These are phyloP conservation scores for Varanus salvator DNA, from an alignment of 2,113 vertebrate genomes.

Conservation along the genomic window DNA sequence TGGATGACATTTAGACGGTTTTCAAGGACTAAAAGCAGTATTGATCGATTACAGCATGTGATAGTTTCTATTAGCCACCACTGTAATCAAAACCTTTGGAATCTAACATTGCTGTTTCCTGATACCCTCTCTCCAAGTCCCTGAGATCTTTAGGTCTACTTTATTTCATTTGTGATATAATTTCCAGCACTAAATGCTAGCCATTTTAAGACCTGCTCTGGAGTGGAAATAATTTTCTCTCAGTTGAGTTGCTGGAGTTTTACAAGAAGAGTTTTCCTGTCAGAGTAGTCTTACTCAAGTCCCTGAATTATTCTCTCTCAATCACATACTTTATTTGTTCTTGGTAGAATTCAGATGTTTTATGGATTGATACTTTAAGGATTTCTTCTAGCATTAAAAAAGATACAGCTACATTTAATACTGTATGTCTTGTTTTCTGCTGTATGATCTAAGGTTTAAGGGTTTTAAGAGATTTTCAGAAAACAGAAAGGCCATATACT, in stretches of 20 bases:
- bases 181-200: neutral
- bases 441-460: neutral
- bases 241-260: neutral
- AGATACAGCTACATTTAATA: neutral
- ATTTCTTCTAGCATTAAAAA: neutral
- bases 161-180: neutral
- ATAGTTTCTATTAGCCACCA: neutral
- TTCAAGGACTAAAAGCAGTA: neutral
- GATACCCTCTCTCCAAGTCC: neutral
- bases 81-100: neutral
- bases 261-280: neutral
- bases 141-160: neutral
- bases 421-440: neutral
- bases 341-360: neutral
- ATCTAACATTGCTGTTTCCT: too few relatives aligned
- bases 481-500: neutral
- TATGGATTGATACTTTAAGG: neutral
- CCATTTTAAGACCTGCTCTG: neutral
- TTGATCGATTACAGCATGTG: neutral
- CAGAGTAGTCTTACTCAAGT: neutral
- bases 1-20: neutral
- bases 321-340: neutral
- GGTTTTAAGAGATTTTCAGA: neutral
- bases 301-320: neutral
- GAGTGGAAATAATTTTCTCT: neutral